Conservation (phyloP, 2,113 vertebrate species). For the Bothrops jararaca region DNA sequence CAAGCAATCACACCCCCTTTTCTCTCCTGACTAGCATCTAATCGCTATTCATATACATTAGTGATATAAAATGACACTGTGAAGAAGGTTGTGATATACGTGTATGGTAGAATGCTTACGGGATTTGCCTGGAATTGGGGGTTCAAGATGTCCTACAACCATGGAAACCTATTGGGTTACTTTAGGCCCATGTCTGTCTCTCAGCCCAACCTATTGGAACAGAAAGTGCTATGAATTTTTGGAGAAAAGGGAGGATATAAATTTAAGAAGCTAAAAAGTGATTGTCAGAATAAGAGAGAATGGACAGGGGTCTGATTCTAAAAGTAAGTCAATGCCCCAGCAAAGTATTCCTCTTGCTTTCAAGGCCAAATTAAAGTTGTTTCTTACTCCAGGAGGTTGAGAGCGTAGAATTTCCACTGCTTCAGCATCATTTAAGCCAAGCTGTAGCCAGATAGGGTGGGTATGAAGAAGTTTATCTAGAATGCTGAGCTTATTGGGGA, state of each 20-base stretch:
- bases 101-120: not conserved
- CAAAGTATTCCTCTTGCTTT: not conserved
- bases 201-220: not conserved
- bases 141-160: not conserved
- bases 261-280: not conserved
- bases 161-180: not conserved
- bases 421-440: constrained; percentile 80
- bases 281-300: not conserved
- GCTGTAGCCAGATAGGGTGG: constrained; percentile 87
- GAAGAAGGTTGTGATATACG: not conserved
- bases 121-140: not conserved
- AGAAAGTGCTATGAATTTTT: not conserved
- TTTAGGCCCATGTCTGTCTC: not conserved
- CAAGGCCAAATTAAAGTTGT: not conserved
- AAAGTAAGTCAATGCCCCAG: not conserved
- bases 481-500: constrained; percentile 85
- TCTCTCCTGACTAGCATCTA: not conserved
- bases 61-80: not conserved
- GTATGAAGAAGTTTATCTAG: constrained; percentile 87
- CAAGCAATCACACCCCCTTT: no score
- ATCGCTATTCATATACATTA: not conserved
- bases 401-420: constrained; percentile 73
- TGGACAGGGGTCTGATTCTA: not conserved
- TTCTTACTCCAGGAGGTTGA: constrained; percentile 86
- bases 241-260: not conserved